phyloP scores from a whole-genome alignment of 2,888 invertebrate species.

The Halictus quadricinctus region DNA sequence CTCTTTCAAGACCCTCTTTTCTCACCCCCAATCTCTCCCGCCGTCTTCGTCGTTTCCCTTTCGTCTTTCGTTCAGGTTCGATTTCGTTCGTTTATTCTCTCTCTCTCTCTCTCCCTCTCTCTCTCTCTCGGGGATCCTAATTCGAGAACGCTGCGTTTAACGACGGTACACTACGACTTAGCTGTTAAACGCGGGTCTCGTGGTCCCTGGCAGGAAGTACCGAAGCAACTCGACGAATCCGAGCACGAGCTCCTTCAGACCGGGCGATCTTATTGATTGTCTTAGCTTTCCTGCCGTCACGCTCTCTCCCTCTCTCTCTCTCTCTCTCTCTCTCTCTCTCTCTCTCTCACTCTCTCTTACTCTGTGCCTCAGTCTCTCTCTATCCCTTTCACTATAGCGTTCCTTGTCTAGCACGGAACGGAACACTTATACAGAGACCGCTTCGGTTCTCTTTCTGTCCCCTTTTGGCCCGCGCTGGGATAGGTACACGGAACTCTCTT shows the following conservation, averaged over 20 bases:
- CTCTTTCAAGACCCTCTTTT: constrained; percentile 7
- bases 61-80: neutral
- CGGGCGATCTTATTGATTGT: constrained; percentile 77
- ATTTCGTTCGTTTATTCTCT: constrained; percentile 30
- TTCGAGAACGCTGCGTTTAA: constrained; percentile 54
- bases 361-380: constrained; percentile 3
- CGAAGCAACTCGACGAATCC: constrained; percentile 67
- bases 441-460: constrained; percentile 39
- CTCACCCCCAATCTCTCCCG: neutral
- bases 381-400: constrained; percentile 14
- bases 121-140: constrained; percentile 48
- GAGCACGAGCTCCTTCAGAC: constrained; percentile 70
- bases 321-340: constrained; percentile 8
- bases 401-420: constrained; percentile 33
- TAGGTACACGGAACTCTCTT: constrained; percentile 44
- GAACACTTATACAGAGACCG: constrained; percentile 38
- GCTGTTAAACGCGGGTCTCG: constrained; percentile 55
- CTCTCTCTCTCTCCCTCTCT: neutral
- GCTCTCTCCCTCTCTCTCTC: constrained; percentile 41
- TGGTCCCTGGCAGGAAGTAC: constrained; percentile 59
- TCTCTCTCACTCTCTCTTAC: neutral
- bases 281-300: constrained; percentile 70
- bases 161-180: constrained; percentile 60
- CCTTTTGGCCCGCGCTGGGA: constrained; percentile 36
- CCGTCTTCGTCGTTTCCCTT: neutral